Evolutionary conservation across 2,113 vertebrate genomes (phyloP).

Genomic region (Caranx ignobilis): DNA sequence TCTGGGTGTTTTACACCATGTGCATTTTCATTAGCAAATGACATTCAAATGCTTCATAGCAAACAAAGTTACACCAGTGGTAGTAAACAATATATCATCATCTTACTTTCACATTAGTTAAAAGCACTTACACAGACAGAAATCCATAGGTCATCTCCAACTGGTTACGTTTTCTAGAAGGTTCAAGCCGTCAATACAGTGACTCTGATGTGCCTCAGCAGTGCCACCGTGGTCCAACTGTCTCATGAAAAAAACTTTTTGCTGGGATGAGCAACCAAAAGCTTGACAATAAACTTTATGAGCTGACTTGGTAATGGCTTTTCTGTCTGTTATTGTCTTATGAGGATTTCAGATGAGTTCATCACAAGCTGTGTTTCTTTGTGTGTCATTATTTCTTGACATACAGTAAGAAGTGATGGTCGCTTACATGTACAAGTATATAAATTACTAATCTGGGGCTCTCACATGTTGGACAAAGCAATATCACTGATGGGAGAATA

Average conservation of each 20-base stretch:
- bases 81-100: not conserved
- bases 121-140: conserved; percentile 3
- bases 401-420: not conserved
- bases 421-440: not conserved
- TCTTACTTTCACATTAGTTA: conserved; percentile 1
- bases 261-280: conserved; percentile 12
- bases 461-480: not conserved
- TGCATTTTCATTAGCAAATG: conserved; percentile 11
- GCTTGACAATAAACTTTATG: conserved; percentile 21
- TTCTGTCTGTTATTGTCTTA: not conserved
- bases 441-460: not conserved
- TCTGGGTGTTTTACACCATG: not conserved
- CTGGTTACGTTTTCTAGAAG: not conserved
- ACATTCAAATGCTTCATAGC: not conserved
- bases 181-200: not conserved
- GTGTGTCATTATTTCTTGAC: not conserved
- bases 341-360: not conserved
- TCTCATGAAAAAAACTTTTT: conserved; percentile 23
- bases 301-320: conserved; percentile 1
- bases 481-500: not conserved
- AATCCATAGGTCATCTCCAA: not conserved
- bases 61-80: not conserved
- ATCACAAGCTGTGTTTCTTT: not conserved
- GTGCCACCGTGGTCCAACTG: conserved; percentile 14
- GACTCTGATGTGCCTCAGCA: conserved; percentile 64